phyloP scores from a whole-genome alignment of 2,888 invertebrate genomes.

The Stegophylla sp. region DNA sequence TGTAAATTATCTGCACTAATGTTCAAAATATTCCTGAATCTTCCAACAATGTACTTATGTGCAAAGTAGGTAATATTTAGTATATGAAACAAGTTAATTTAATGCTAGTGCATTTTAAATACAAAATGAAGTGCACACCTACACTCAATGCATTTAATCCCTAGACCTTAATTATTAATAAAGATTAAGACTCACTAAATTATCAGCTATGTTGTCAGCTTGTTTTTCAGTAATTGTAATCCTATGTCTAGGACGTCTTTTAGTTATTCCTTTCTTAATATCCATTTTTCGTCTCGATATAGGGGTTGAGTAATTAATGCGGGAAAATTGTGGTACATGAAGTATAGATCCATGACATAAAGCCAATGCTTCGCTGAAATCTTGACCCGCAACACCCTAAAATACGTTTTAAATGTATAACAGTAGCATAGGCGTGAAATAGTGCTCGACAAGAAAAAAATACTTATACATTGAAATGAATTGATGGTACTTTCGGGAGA shows the following conservation, averaged over 20 bases:
- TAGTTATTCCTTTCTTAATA: slow-evolving; percentile 11
- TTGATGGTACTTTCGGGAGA: too few species aligned
- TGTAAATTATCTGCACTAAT: too few species aligned
- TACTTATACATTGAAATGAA: too few species aligned
- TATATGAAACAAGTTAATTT: too few species aligned
- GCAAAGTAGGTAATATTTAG: too few species aligned
- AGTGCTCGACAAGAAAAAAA: too few species aligned
- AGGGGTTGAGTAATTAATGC: neutral
- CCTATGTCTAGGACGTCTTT: slow-evolving; percentile 16
- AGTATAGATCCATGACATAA: slow-evolving; percentile 52
- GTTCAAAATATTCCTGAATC: too few species aligned
- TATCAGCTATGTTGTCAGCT: slow-evolving; percentile 53
- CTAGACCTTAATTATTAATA: neutral
- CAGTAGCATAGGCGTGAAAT: too few species aligned
- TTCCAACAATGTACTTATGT: too few species aligned
- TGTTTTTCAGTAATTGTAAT: slow-evolving; percentile 56
- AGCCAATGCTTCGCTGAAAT: slow-evolving; percentile 40
- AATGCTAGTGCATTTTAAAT: too few species aligned
- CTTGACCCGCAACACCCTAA: slow-evolving; percentile 45
- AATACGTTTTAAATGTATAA: neutral
- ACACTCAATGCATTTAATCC: too few species aligned
- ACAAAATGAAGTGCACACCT: too few species aligned
- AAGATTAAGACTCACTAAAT: slow-evolving; percentile 45
- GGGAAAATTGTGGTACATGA: slow-evolving; percentile 24
- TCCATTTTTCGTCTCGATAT: slow-evolving; percentile 5